A percentile compares a stretch with the other conserved stretches of the same genome.
Evolutionary conservation across 2,888 invertebrate species (phyloP).

Genomic region (Nemoura dubitans): DNA sequence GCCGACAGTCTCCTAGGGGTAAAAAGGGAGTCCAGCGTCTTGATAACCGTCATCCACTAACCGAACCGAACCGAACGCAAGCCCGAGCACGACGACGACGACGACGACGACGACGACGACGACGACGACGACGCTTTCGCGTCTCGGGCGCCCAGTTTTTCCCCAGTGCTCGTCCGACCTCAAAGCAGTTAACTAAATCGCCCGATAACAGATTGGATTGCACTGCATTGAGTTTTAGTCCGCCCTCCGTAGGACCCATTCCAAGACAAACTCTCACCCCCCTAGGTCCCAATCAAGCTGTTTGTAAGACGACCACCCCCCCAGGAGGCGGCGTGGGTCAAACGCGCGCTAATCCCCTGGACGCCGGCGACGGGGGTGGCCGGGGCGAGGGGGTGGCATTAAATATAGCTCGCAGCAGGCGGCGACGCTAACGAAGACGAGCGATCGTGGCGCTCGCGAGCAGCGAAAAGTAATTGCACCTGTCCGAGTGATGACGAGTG

Average conservation of each 20-base stretch:
- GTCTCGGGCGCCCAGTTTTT: no score
- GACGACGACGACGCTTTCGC: no score
- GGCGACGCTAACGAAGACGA: constrained; percentile 17
- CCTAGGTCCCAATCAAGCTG: neutral
- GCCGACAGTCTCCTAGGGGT: neutral
- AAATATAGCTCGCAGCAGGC: constrained; percentile 16
- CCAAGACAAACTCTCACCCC: constrained; percentile 12
- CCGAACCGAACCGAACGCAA: neutral
- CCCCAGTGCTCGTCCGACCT: neutral
- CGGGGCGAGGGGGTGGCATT: constrained; percentile 15
- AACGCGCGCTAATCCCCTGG: constrained; percentile 15
- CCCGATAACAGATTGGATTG: constrained; percentile 12
- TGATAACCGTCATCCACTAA: neutral
- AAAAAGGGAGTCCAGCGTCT: neutral
- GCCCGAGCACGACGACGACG: no score
- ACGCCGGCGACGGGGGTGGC: constrained; percentile 1
- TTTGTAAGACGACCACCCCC: constrained; percentile 5
- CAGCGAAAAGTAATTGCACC: neutral
- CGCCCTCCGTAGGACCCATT: neutral
- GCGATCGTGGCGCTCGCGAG: neutral
- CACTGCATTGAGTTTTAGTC: neutral
- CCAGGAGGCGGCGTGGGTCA: neutral
- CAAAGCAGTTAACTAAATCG: constrained; percentile 12
- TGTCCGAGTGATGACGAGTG: neutral
- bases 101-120: no score